These are phyloP conservation scores for Meiosimyza decipiens DNA, from an alignment of 2,888 invertebrate genomes.

Conservation along the genomic window DNA sequence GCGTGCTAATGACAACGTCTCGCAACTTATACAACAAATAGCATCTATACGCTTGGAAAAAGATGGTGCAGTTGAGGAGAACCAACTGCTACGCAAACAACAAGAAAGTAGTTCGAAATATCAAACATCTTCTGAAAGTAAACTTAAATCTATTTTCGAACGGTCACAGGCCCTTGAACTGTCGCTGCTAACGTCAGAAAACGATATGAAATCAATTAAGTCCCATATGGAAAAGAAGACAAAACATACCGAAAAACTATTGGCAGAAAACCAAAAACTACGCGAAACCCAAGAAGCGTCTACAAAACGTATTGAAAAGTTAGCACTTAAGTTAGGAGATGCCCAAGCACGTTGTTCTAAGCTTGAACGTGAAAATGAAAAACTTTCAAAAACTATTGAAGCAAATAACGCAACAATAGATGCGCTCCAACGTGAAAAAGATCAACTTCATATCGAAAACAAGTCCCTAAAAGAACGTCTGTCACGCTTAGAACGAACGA, in stretches of 20 bases:
- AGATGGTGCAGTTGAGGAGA: conserved; percentile 45
- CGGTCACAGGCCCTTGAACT: conserved; percentile 45
- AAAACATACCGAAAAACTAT: conserved; percentile 39
- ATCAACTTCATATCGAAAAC: conserved; percentile 43
- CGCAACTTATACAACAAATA: conserved; percentile 49
- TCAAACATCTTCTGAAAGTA: conserved; percentile 41
- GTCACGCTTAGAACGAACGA: conserved; percentile 42
- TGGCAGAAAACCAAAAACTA: conserved; percentile 46
- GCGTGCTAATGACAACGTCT: conserved; percentile 50
- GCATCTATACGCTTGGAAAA: conserved; percentile 49
- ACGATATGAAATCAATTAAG: conserved; percentile 46
- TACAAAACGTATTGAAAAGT: conserved; percentile 52
- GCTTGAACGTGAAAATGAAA: conserved; percentile 51
- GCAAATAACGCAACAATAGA: conserved; percentile 39
- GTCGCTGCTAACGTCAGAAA: conserved; percentile 45
- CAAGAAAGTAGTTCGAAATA: conserved; percentile 41
- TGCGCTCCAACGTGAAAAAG: conserved; percentile 46
- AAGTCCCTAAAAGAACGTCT: conserved; percentile 49
- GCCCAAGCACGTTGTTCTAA: conserved; percentile 48
- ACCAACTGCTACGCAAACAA: conserved; percentile 19
- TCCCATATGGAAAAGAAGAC: conserved; percentile 41
- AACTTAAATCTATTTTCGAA: conserved; percentile 44
- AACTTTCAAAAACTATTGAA: conserved; percentile 43
- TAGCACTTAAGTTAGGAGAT: conserved; percentile 54
- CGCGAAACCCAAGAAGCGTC: conserved; percentile 42